Base-by-base conservation (phyloP, 1,140 invertebrate genomes). In the Monomorium pharaonis region DNA sequence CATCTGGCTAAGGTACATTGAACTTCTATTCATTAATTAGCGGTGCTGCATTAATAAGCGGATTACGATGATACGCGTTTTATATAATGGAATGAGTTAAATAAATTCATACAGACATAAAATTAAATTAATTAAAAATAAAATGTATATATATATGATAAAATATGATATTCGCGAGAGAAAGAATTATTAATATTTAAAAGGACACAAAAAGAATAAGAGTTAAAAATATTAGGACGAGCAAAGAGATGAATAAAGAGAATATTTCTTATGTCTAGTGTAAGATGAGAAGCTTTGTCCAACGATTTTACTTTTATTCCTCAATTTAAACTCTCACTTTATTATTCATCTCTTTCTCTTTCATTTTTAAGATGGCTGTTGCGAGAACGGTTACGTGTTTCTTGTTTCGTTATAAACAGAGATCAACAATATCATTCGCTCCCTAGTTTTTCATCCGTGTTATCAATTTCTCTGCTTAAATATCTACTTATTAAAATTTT, bases 281-380 rank as follows among this genome's bases (percentile, higher is more conserved):
- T 60, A 65, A 86, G 77, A 88, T 67, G 85, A 84, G 77, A 70
- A 84, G 27, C 84, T 91, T 91, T 91, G 90, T 89, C 90, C 90
- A 44, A 89, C 85, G 24, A 74, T 58, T 75, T 75, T 56, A 75
- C 16, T 58, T 75, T 75, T 58, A 75, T 58, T 75, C n/a, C 70
- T 75, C 33, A 75, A 75, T 75, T 75, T 75, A 21, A 58, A 75
- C 33, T 75, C n/a, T 27, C 37, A 21, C 9, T 75, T 75, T 58
- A 37, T 75, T 75, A 37, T 75, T 75, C 51, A 58, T 24, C 12
- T 24, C 12, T 75, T 58, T 33, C 51, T n/a, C 27, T 4, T 27
- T 72, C 47, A 72, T n/a, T 72, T 54, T 58, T 9, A 7, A 75
- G 21, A 24, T 56, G 16, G n/a, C 16, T 5, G n/a, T 42, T 42